Conservation (phyloP, 2,113 vertebrate species). For the Menura novaehollandiae region DNA sequence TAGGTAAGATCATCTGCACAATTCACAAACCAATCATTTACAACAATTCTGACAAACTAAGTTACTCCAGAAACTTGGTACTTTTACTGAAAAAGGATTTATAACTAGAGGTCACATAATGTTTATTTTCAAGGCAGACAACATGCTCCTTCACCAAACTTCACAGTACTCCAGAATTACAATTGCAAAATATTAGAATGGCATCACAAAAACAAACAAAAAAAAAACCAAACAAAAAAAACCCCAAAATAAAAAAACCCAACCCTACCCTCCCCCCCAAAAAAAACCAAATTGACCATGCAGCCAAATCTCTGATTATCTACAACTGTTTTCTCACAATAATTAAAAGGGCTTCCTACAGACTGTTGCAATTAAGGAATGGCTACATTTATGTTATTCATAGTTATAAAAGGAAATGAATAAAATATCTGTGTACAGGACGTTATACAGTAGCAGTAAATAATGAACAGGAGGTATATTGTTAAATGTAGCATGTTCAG, state of each 20-base stretch:
- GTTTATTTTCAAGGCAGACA: slow-evolving; percentile 63
- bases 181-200: slow-evolving; percentile 17
- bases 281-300: background rate
- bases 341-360: background rate
- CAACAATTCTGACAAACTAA: slow-evolving; percentile 69
- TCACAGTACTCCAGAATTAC: slow-evolving; percentile 50
- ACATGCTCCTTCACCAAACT: slow-evolving; percentile 43
- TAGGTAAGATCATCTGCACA: slow-evolving; percentile 87
- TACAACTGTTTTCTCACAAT: background rate
- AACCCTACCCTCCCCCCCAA: rapidly evolving
- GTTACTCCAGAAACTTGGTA: slow-evolving; percentile 74
- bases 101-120: slow-evolving; percentile 70
- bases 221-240: background rate
- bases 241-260: background rate
- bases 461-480: slow-evolving; percentile 38
- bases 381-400: background rate
- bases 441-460: slow-evolving; percentile 37
- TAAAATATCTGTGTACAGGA: background rate
- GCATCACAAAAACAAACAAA: background rate
- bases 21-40: slow-evolving; percentile 83
- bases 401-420: background rate
- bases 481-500: slow-evolving; percentile 21
- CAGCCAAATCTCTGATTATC: background rate
- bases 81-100: slow-evolving; percentile 66
- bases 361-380: background rate